Percentiles rank a stretch among this genome's conserved stretches.
These are phyloP conservation scores for Mactromeris polynyma DNA, from an alignment of 2,888 invertebrate species.

Conservation along the genomic window DNA sequence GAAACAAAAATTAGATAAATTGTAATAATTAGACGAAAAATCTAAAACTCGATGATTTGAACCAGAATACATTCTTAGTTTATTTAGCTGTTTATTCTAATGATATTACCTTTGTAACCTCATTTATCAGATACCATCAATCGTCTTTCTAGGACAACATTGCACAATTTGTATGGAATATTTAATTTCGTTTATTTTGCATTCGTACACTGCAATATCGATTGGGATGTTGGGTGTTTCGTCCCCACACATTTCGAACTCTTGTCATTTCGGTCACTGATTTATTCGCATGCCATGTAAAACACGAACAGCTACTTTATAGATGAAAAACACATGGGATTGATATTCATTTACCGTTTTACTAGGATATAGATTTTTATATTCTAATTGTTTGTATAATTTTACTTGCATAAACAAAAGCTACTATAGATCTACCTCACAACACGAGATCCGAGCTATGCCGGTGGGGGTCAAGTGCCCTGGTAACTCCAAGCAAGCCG, in stretches of 20 bases:
- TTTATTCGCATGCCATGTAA: no score
- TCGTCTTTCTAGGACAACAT: not conserved
- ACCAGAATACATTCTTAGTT: not conserved
- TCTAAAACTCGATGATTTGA: not conserved
- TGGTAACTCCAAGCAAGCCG: no score
- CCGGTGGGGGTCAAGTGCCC: no score
- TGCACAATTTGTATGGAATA: not conserved
- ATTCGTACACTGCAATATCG: slow-evolving; percentile 51
- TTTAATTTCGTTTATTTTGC: slow-evolving; percentile 16
- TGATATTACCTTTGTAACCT: not conserved
- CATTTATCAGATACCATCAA: not conserved
- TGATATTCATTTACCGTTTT: no score
- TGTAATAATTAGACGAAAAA: slow-evolving; percentile 69
- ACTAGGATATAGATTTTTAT: no score
- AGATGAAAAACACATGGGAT: no score
- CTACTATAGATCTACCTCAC: no score
- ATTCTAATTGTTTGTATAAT: no score
- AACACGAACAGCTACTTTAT: no score
- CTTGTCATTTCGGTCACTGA: not conserved
- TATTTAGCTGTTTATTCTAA: not conserved
- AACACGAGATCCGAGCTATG: no score
- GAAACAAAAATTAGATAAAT: slow-evolving; percentile 49
- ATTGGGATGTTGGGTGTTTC: slow-evolving; percentile 2
- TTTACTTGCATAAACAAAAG: no score
- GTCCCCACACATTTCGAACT: not conserved